phyloP scores from a whole-genome alignment of 2,888 invertebrate species.

The Caenorhabditis drosophilae region DNA sequence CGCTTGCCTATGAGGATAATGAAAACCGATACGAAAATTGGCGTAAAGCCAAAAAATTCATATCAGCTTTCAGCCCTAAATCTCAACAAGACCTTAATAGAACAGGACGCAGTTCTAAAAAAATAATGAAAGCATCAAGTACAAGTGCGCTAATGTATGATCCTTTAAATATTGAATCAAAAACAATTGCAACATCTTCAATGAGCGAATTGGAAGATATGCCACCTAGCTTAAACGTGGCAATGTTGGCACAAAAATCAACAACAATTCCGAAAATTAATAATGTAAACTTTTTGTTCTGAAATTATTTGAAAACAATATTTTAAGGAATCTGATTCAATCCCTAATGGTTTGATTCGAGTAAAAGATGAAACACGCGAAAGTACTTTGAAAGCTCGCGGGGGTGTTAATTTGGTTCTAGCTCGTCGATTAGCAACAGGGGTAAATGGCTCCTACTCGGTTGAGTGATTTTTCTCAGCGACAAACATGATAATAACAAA shows the following conservation, averaged over 20 bases:
- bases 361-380: conserved; percentile 39
- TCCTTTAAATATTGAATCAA: conserved; percentile 4
- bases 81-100: conserved; percentile 40
- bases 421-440: conserved; percentile 28
- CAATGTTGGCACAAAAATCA: conserved; percentile 17
- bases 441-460: conserved; percentile 45
- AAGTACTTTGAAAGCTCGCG: conserved; percentile 30
- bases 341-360: conserved; percentile 39
- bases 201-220: conserved; percentile 34
- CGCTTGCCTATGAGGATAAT: conserved; percentile 24
- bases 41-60: conserved; percentile 47
- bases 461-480: background rate
- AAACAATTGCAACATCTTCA: conserved; percentile 17
- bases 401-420: conserved; percentile 38
- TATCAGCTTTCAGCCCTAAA: conserved; percentile 47
- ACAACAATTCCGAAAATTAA: conserved; percentile 13
- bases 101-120: conserved; percentile 3
- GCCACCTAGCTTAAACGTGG: conserved; percentile 35
- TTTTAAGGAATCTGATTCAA: conserved; percentile 1
- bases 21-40: conserved; percentile 41
- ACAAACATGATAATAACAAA: background rate
- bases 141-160: conserved; percentile 36
- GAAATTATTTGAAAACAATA: background rate
- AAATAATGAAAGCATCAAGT: conserved; percentile 37
- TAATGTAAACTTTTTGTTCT: conserved; percentile 5